Conservation (phyloP, 2,888 invertebrate species). For the Nowickia ferox region DNA sequence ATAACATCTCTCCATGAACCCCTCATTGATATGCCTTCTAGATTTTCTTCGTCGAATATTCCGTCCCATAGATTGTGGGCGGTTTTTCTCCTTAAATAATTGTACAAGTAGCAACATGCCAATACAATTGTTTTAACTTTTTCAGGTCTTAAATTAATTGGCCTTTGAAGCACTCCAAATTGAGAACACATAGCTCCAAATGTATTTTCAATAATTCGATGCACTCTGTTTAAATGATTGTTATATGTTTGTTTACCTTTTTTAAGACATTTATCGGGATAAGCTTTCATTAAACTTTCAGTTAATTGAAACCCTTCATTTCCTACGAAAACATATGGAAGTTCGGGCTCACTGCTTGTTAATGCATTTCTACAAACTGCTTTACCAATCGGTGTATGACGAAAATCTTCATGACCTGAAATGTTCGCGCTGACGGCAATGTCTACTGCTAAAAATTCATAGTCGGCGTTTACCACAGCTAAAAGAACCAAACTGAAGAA, state of each 20-base stretch:
- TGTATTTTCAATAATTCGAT: constrained; percentile 24
- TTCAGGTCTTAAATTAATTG: constrained; percentile 21
- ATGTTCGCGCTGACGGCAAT: neutral
- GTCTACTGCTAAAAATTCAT: constrained; percentile 28
- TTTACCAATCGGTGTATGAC: neutral
- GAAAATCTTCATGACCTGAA: constrained; percentile 21
- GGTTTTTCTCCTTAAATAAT: constrained; percentile 28
- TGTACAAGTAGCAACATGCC: constrained; percentile 36
- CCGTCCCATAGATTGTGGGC: constrained; percentile 9
- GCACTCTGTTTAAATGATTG: neutral
- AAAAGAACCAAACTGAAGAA: constrained; percentile 36
- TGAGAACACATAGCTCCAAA: constrained; percentile 17
- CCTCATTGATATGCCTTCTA: neutral
- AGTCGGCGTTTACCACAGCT: constrained; percentile 34
- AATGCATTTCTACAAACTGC: neutral
- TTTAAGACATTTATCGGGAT: neutral
- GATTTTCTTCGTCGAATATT: constrained; percentile 16
- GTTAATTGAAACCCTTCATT: constrained; percentile 20
- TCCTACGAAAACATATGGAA: constrained; percentile 39
- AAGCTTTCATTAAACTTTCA: constrained; percentile 1
- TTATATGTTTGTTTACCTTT: constrained; percentile 12
- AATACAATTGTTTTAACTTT: constrained; percentile 26
- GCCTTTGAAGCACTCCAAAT: constrained; percentile 32
- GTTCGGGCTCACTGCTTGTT: neutral
- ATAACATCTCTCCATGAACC: constrained; percentile 36